Evolutionary conservation across 1,140 invertebrate species (phyloP).

Genomic region (Polyergus mexicanus): DNA sequence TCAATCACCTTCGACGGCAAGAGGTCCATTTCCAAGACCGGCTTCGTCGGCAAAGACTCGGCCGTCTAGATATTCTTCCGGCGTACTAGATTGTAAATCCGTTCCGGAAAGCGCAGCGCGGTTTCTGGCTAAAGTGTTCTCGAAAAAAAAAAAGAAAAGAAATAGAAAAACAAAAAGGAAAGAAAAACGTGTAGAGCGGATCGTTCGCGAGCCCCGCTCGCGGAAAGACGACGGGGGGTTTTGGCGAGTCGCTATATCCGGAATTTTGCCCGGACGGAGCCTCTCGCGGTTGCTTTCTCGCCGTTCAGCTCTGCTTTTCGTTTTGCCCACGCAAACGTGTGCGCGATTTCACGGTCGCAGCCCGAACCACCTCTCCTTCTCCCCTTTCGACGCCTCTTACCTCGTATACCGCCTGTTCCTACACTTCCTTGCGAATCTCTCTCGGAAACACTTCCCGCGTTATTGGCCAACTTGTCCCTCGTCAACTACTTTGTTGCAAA

Average conservation of each 20-base stretch:
- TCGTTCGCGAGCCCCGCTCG: not conserved
- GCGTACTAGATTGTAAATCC: constrained; percentile 87
- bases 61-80: constrained; percentile 91
- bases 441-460: constrained; percentile 1
- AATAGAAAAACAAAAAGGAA: constrained; percentile 35
- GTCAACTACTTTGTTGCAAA: constrained; percentile 23
- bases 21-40: constrained; percentile 92
- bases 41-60: constrained; percentile 94
- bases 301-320: constrained; percentile 30
- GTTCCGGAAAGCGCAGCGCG: constrained; percentile 46
- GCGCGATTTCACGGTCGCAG: constrained; percentile 45
- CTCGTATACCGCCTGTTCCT: constrained; percentile 31
- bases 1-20: constrained; percentile 93
- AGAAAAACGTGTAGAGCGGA: constrained; percentile 60
- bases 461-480: constrained; percentile 32
- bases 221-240: constrained; percentile 1
- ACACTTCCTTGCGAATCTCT: constrained; percentile 29
- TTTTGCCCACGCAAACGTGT: not conserved
- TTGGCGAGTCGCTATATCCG: not conserved
- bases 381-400: constrained; percentile 41
- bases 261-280: not conserved
- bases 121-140: constrained; percentile 71
- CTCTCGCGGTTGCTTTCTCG: constrained; percentile 1
- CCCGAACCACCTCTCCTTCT: not conserved
- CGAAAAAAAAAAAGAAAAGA: constrained; percentile 61